These are phyloP conservation scores for Diarsia dahlii DNA, from an alignment of 2,888 invertebrate species.

Conservation along the genomic window DNA sequence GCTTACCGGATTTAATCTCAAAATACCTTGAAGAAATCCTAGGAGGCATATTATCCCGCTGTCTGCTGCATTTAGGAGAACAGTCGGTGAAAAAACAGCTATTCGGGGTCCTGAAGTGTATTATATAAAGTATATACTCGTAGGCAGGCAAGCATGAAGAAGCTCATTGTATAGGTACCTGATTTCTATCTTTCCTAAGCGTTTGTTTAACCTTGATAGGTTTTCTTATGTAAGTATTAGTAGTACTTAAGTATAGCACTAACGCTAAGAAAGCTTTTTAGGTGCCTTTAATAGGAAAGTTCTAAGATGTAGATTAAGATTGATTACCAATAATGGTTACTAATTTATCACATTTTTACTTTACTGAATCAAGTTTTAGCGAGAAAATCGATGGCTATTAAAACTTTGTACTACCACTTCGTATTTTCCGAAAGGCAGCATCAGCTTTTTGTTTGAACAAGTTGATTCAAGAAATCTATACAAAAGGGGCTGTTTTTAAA, in stretches of 20 bases:
- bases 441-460: background rate
- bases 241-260: background rate
- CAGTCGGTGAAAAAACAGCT: slow-evolving; percentile 28
- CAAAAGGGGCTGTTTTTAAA: slow-evolving; percentile 2
- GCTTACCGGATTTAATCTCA: slow-evolving; percentile 26
- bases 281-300: background rate
- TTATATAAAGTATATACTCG: slow-evolving; percentile 23
- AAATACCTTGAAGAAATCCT: slow-evolving; percentile 36
- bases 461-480: background rate
- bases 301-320: background rate
- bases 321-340: slow-evolving; percentile 5
- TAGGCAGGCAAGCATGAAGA: slow-evolving; percentile 17
- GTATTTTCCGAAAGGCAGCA: background rate
- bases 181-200: slow-evolving; percentile 33
- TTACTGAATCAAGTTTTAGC: background rate
- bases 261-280: background rate
- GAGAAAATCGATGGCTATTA: background rate
- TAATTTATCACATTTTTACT: background rate
- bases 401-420: background rate
- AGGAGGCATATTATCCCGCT: slow-evolving; percentile 31
- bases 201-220: slow-evolving; percentile 14
- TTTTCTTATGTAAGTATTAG: background rate
- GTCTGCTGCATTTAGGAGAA: slow-evolving; percentile 26
- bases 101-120: slow-evolving; percentile 17
- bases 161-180: background rate